A percentile compares a stretch with the other conserved stretches of the same genome.
phyloP scores from a whole-genome alignment of 1,140 invertebrate genomes.

The Drosophila pseudoananassae region DNA sequence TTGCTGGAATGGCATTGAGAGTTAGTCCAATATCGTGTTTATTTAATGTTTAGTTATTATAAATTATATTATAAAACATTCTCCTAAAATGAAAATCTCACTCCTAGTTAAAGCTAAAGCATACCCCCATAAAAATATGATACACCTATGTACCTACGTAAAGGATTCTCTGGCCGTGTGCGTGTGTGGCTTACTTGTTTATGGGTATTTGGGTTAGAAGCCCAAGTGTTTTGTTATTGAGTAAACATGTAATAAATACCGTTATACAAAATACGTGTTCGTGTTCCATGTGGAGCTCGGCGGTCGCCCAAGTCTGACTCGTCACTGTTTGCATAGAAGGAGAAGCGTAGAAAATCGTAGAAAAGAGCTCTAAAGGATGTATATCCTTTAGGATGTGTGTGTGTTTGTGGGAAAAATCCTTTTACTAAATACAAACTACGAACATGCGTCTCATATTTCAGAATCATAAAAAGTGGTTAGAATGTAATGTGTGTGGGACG shows the following conservation, averaged over 20 bases:
- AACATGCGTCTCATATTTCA: conserved; percentile 67
- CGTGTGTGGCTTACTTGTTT: conserved; percentile 63
- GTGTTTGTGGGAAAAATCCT: conserved; percentile 49
- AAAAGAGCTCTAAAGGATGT: conserved; percentile 13
- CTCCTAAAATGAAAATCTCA: background rate
- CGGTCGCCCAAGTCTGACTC: conserved; percentile 22
- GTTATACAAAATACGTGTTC: conserved; percentile 70
- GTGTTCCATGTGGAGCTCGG: conserved; percentile 38
- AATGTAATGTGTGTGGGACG: conserved; percentile 23
- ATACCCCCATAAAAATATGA: background rate
- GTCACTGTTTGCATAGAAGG: conserved; percentile 54
- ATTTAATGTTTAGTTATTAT: background rate
- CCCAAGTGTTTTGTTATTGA: conserved; percentile 77
- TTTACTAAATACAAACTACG: conserved; percentile 73
- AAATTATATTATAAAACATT: too few species aligned
- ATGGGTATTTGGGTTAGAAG: conserved; percentile 77
- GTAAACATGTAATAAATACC: conserved; percentile 78
- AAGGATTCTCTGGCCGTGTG: background rate
- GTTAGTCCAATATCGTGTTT: background rate
- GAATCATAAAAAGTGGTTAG: conserved; percentile 58
- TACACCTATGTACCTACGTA: background rate
- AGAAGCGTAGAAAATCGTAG: conserved; percentile 31
- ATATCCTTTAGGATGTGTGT: conserved; percentile 19
- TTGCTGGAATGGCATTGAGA: conserved; percentile 19
- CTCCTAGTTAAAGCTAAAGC: conserved; percentile 13